Evolutionary conservation across 2,888 invertebrate species (phyloP), one percentile per base, ranked within the genome.

Genomic region (Eretmocerus hayati): DNA sequence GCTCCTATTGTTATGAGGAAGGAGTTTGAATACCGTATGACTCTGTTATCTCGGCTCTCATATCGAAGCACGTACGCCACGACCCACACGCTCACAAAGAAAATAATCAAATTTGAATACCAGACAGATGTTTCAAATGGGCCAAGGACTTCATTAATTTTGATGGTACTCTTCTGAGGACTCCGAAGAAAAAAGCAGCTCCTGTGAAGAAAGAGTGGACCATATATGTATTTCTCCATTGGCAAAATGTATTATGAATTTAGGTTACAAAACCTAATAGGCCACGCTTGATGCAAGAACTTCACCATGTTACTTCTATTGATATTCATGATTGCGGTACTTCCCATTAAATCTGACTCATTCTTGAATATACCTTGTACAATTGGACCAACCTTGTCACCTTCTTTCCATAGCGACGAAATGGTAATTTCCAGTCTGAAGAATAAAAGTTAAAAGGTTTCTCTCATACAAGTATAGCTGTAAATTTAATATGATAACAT

Each of bases 151-250:
- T 51, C 44, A 26, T 54, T 40, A 23, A 59, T 39, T 40, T 58
- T 54, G 5, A 59, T 50, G 15, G 52, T 55, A 33, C 15, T 46
- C 4, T 57, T 45, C n/a, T 59, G 58, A n/a, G 56, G 42, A n/a
- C 60, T 58, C 2, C 56, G 59, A 49, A 63, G 62, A 43, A 63
- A 54, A 21, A 63, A 64, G 33, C 62, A 63, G 1, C 60, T 59
- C 30, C 64, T 64, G 21, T 63, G 20, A 11, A 11, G 4, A 44
- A 23, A n/a, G 37, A 26, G n/a, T n/a, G n/a, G n/a, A n/a, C n/a
- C n/a, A n/a, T n/a, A n/a, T n/a, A n/a, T n/a, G n/a, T n/a, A 42
- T 30, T 16, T 3, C 18, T n/a, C 26, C 18, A 19, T 39, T 37
- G 6, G 33, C 5, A 37, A 37, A 37, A 37, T 37, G 18, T 19